phyloP scores from a whole-genome alignment of 2,113 vertebrate species.

The Paedocypris sp. region DNA sequence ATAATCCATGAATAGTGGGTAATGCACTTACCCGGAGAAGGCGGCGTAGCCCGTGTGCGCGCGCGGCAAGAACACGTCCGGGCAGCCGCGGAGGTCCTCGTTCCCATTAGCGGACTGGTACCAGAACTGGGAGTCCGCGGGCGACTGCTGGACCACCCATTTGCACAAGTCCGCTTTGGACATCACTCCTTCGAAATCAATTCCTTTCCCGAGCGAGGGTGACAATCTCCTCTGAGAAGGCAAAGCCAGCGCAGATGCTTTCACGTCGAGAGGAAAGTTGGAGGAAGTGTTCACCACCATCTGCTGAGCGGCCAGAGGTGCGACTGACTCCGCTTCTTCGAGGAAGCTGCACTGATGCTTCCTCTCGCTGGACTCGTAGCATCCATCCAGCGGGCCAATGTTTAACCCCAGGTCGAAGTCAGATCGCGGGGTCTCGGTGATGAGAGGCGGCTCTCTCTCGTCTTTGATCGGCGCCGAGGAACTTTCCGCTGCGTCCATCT shows the following conservation, averaged over 20 bases:
- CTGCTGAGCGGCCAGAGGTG: slow-evolving; percentile 4
- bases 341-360: slow-evolving; percentile 36
- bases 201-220: slow-evolving; percentile 31
- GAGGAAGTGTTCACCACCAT: slow-evolving; percentile 31
- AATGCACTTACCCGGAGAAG: slow-evolving; percentile 50
- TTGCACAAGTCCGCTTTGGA: slow-evolving; percentile 46
- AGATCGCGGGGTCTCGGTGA: slow-evolving; percentile 37
- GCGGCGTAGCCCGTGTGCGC: slow-evolving; percentile 32
- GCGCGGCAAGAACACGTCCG: slow-evolving; percentile 38
- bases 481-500: slow-evolving; percentile 21
- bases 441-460: slow-evolving; percentile 48
- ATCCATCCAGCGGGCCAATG: slow-evolving; percentile 31
- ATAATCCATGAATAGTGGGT: too few relatives aligned
- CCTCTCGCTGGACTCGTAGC: slow-evolving; percentile 29
- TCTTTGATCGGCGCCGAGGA: slow-evolving; percentile 50
- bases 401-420: slow-evolving; percentile 38
- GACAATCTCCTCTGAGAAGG: slow-evolving; percentile 31
- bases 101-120: slow-evolving; percentile 35
- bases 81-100: slow-evolving; percentile 42
- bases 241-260: slow-evolving; percentile 27
- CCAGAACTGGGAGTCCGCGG: slow-evolving; percentile 49
- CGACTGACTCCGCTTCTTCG: slow-evolving; percentile 25
- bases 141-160: slow-evolving; percentile 41
- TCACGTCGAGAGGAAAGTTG: slow-evolving; percentile 42
- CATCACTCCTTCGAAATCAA: slow-evolving; percentile 36